Evolutionary conservation across 2,113 vertebrate genomes (phyloP).

Genomic region (Stegastes partitus): DNA sequence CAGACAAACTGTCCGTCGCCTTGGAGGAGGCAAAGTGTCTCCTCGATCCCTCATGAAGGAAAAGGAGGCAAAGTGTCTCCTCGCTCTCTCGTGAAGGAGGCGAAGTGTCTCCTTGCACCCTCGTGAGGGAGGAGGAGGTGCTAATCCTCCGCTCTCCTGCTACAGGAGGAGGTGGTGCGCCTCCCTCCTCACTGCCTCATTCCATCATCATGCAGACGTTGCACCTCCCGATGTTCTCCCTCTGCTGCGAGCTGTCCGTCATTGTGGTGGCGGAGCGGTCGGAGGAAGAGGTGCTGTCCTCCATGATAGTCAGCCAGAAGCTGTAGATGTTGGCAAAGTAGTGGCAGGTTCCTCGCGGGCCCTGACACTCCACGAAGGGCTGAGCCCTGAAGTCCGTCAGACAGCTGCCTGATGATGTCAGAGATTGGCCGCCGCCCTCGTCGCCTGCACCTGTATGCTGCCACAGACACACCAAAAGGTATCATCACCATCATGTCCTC

Average conservation of each 20-base stretch:
- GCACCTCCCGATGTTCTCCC: conserved; percentile 85
- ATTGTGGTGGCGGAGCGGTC: conserved; percentile 74
- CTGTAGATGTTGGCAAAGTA: conserved; percentile 92
- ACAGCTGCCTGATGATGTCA: conserved; percentile 93
- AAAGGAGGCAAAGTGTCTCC: not conserved
- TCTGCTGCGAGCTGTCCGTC: conserved; percentile 83
- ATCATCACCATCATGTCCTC: conserved; percentile 20
- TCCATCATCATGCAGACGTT: conserved; percentile 92
- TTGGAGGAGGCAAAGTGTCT: not conserved
- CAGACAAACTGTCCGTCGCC: conserved; percentile 17
- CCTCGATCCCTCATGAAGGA: not conserved
- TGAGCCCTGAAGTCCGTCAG: conserved; percentile 88
- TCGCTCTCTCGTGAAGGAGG: no score
- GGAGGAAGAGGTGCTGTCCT: conserved; percentile 41
- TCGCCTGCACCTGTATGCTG: conserved; percentile 95
- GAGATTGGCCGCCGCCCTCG: conserved; percentile 92
- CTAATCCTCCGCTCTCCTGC: no score
- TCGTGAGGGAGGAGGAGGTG: no score
- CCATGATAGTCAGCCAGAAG: conserved; percentile 90
- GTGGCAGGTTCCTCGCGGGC: conserved; percentile 91
- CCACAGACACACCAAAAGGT: conserved; percentile 36
- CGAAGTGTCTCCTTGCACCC: no score
- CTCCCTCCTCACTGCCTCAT: no score
- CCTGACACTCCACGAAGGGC: conserved; percentile 95
- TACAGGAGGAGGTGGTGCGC: not conserved